These are phyloP conservation scores for Tragelaphus buxtoni DNA, from an alignment of 2,113 vertebrate species.

Conservation along the genomic window DNA sequence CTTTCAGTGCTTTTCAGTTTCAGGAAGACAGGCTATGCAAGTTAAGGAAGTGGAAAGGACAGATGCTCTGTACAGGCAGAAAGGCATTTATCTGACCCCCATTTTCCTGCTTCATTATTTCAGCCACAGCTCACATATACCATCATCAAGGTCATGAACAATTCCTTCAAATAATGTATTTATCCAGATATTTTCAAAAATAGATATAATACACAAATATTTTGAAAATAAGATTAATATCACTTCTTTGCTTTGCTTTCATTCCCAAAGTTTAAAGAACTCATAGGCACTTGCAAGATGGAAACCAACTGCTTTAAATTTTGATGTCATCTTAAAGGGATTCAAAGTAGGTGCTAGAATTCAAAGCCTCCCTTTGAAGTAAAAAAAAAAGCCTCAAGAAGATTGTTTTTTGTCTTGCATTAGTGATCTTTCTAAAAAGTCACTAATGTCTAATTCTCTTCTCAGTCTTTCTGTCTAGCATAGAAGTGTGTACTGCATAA, in stretches of 20 bases:
- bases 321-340: conserved; percentile 42
- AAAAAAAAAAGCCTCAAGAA: neutral
- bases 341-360: conserved; percentile 38
- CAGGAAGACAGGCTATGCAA: neutral
- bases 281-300: conserved; percentile 33
- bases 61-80: neutral
- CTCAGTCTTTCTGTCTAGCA: neutral
- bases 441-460: conserved; percentile 42
- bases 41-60: neutral
- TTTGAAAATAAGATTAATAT: neutral
- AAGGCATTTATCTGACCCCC: conserved; percentile 37
- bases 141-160: neutral
- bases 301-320: conserved; percentile 60
- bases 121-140: neutral
- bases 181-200: conserved; percentile 7
- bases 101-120: conserved; percentile 12
- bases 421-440: conserved; percentile 57
- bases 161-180: conserved; percentile 5
- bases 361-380: conserved; percentile 57
- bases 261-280: conserved; percentile 39
- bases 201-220: conserved; percentile 33
- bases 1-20: conserved; percentile 48
- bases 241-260: conserved; percentile 34
- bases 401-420: conserved; percentile 43
- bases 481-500: neutral